These are phyloP conservation scores for Chrysolina americana DNA, from an alignment of 2,888 invertebrate species.

Conservation along the genomic window DNA sequence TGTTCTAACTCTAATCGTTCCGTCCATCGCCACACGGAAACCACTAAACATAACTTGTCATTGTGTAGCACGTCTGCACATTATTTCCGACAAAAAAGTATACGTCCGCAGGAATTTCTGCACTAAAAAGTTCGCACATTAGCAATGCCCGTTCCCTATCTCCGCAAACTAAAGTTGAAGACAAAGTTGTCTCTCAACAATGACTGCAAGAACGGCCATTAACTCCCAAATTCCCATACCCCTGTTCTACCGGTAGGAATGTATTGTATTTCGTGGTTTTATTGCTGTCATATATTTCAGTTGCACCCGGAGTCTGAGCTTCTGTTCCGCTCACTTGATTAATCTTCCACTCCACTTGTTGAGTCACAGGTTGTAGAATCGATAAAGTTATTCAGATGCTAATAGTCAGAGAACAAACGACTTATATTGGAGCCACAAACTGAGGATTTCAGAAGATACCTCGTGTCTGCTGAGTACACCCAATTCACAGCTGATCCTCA, in stretches of 20 bases:
- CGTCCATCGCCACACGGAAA: background rate
- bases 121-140: conserved; percentile 36
- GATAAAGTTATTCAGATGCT: conserved; percentile 35
- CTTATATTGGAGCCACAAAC: no score
- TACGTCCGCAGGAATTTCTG: conserved; percentile 16
- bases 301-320: conserved; percentile 48
- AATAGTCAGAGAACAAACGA: background rate
- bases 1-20: background rate
- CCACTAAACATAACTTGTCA: conserved; percentile 5
- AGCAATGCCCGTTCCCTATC: conserved; percentile 33
- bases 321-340: conserved; percentile 52
- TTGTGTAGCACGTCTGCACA: conserved; percentile 28
- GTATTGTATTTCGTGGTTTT: conserved; percentile 51
- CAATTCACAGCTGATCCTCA: no score
- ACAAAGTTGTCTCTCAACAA: conserved; percentile 47
- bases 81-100: conserved; percentile 34
- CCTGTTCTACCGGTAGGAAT: conserved; percentile 39
- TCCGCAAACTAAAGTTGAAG: conserved; percentile 38
- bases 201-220: conserved; percentile 47
- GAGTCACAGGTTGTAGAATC: conserved; percentile 45
- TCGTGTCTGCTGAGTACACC: no score
- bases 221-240: conserved; percentile 29
- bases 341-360: conserved; percentile 52
- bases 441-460: no score
- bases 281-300: conserved; percentile 52